These are phyloP conservation scores for Leptinotarsa tumamoca DNA, from an alignment of 2,888 invertebrate species.

Conservation along the genomic window DNA sequence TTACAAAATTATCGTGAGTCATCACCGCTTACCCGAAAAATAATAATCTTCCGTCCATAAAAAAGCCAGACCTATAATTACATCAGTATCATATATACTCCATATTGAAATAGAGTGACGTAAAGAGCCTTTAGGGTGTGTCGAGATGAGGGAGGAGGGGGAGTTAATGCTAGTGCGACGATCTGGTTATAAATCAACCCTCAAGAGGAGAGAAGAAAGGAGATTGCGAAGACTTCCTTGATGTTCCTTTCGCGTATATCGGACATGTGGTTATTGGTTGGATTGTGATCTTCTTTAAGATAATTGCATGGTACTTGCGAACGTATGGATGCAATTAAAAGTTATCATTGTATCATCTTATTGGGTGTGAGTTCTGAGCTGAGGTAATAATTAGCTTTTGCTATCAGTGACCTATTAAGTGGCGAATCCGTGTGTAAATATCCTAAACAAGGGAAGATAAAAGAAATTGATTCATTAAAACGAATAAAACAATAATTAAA, in stretches of 20 bases:
- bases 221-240: conserved; percentile 17
- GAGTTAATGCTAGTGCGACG: conserved; percentile 30
- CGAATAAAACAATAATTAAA: no score
- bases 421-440: neutral
- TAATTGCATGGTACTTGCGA: conserved; percentile 15
- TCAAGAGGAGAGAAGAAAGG: neutral
- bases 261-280: conserved; percentile 5
- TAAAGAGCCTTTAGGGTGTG: conserved; percentile 25
- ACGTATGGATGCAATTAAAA: conserved; percentile 19
- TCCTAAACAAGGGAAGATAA: neutral
- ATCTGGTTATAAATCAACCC: conserved; percentile 48
- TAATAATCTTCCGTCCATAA: conserved; percentile 34
- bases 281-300: conserved; percentile 5
- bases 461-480: neutral
- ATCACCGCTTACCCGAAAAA: conserved; percentile 35
- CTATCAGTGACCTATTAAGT: conserved; percentile 13
- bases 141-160: neutral
- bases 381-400: conserved; percentile 10
- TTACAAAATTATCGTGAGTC: conserved; percentile 35
- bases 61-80: conserved; percentile 37
- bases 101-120: conserved; percentile 37
- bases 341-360: conserved; percentile 4
- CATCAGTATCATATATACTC: conserved; percentile 34
- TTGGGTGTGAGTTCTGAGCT: conserved; percentile 3
- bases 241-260: conserved; percentile 17